Percentiles rank a stretch among this genome's conserved stretches.
Evolutionary conservation across 2,797 vertebrate genomes (phyloP).

Genomic region (Odontamblyopus rebecca): DNA sequence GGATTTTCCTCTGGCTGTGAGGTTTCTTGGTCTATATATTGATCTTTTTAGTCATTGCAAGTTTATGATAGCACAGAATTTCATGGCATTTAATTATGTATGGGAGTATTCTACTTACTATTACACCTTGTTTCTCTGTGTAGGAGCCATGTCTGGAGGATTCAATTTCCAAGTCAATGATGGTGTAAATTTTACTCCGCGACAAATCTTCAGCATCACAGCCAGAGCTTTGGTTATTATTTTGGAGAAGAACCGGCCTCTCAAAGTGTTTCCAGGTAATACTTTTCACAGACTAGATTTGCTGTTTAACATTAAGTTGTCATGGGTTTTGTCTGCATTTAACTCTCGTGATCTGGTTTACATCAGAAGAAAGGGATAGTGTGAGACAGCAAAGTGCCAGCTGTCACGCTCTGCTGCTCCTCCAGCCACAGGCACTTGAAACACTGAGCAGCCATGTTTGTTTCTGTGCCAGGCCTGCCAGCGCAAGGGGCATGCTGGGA

Average conservation of each 20-base stretch:
- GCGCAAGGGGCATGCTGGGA: neutral
- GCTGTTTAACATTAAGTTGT: neutral
- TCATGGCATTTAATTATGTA: neutral
- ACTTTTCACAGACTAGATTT: neutral
- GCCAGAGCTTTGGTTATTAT: slow-evolving; percentile 79
- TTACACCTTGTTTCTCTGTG: neutral
- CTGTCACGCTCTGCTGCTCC: slow-evolving; percentile 56
- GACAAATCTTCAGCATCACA: slow-evolving; percentile 89
- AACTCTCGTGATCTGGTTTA: slow-evolving; percentile 37
- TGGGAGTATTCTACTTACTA: neutral
- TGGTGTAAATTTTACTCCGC: slow-evolving; percentile 86
- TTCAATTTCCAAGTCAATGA: slow-evolving; percentile 94
- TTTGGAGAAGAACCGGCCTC: slow-evolving; percentile 81
- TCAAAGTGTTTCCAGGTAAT: slow-evolving; percentile 83
- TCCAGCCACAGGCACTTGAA: slow-evolving; percentile 63
- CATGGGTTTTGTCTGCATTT: slow-evolving; percentile 13
- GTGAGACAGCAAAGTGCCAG: slow-evolving; percentile 49
- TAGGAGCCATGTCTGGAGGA: slow-evolving; percentile 87
- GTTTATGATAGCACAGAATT: neutral
- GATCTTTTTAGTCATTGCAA: too few relatives aligned
- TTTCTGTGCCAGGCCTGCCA: slow-evolving; percentile 53
- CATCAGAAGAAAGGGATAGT: slow-evolving; percentile 38
- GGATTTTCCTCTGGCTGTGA: too few relatives aligned
- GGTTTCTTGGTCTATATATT: too few relatives aligned
- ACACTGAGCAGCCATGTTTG: slow-evolving; percentile 55